A percentile compares a stretch with the other conserved stretches of the same genome.
Evolutionary conservation across 1,140 invertebrate species (phyloP).

Genomic region (Chironomus striatipennis): DNA sequence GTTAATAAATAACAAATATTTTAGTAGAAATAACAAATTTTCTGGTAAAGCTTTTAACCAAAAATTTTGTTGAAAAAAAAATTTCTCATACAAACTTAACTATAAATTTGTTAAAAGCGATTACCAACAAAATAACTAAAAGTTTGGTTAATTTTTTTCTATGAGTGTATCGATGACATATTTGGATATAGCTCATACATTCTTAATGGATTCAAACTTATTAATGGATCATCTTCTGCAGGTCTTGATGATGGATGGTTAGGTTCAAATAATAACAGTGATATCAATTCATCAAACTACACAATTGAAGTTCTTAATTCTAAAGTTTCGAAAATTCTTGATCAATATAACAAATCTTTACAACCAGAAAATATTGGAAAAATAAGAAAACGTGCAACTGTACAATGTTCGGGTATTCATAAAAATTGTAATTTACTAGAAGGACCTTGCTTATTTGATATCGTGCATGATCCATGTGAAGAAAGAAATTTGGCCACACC

Average conservation of each 20-base stretch:
- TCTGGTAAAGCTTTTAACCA: too few species aligned
- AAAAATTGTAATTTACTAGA: conserved; percentile 43
- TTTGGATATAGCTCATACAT: conserved; percentile 52
- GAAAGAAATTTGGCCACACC: conserved; percentile 52
- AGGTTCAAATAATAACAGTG: conserved; percentile 26
- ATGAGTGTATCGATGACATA: conserved; percentile 56
- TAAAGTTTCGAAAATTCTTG: not conserved
- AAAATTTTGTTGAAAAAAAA: too few species aligned
- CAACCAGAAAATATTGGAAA: not conserved
- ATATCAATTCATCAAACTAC: not conserved
- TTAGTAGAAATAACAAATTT: too few species aligned
- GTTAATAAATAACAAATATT: too few species aligned
- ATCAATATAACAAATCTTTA: not conserved
- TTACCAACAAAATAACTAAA: too few species aligned
- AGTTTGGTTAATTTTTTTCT: too few species aligned
- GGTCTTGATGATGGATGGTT: conserved; percentile 45
- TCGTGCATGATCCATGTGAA: conserved; percentile 69
- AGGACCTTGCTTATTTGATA: conserved; percentile 63
- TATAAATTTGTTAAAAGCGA: too few species aligned
- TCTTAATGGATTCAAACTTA: conserved; percentile 61
- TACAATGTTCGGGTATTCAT: not conserved
- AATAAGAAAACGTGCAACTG: not conserved
- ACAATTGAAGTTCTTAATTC: not conserved
- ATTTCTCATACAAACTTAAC: too few species aligned
- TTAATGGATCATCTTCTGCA: conserved; percentile 49